These are phyloP conservation scores for Ellobium chinense DNA, from an alignment of 2,888 invertebrate genomes.

Conservation along the genomic window DNA sequence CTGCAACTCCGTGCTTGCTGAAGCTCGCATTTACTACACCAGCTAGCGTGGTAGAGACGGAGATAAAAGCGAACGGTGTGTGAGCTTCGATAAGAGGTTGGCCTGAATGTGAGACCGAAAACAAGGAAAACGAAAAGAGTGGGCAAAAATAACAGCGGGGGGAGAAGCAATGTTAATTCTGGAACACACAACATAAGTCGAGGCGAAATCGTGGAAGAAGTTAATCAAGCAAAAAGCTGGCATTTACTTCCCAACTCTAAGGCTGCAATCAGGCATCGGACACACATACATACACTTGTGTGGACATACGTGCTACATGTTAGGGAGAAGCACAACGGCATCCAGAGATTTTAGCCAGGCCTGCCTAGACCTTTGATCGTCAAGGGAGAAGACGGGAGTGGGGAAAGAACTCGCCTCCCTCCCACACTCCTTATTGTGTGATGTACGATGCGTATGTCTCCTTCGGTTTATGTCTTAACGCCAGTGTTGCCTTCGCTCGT, in stretches of 20 bases:
- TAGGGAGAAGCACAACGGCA: too few species aligned
- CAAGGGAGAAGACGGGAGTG: too few species aligned
- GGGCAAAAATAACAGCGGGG: background rate
- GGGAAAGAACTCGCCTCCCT: too few species aligned
- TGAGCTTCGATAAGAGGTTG: background rate
- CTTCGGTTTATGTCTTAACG: too few species aligned
- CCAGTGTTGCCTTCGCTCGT: too few species aligned
- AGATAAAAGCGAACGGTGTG: background rate
- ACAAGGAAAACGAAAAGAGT: background rate
- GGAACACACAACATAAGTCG: background rate
- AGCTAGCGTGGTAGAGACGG: background rate
- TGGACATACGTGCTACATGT: too few species aligned
- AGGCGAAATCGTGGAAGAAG: background rate
- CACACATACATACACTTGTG: too few species aligned
- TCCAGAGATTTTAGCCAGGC: too few species aligned
- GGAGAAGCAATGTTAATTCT: background rate
- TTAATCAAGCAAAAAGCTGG: background rate
- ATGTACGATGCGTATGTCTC: too few species aligned
- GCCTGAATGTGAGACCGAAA: background rate
- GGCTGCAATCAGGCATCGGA: background rate
- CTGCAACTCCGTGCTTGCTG: too few species aligned
- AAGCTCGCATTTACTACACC: background rate
- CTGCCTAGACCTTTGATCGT: too few species aligned
- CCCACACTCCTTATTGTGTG: too few species aligned
- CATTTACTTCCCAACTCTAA: background rate